Evolutionary conservation across 2,797 vertebrate species (phyloP).

Genomic region (Micropoecilia bifurca): DNA sequence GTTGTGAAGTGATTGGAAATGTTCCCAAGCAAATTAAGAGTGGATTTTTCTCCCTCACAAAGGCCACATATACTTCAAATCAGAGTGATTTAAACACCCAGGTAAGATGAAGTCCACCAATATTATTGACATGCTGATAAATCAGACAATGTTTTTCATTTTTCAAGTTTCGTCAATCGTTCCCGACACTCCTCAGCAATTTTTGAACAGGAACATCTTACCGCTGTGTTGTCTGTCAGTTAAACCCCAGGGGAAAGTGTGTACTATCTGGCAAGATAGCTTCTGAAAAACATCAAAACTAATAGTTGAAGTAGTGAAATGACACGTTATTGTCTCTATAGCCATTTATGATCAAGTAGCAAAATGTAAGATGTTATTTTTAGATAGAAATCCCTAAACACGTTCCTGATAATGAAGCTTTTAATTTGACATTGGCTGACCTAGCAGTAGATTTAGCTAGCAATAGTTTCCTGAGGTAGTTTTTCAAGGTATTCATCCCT

Average conservation of each 20-base stretch:
- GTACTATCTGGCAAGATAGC: not conserved
- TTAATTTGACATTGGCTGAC: not conserved
- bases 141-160: not conserved
- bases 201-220: not conserved
- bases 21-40: constrained; percentile 25
- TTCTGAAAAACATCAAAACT: not conserved
- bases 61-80: constrained; percentile 32
- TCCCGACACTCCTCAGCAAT: not conserved
- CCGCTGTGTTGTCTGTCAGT: not conserved
- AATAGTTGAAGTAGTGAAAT: not conserved
- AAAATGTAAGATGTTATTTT: not conserved
- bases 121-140: not conserved
- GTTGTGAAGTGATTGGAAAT: constrained; percentile 28
- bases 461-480: not conserved
- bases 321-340: not conserved
- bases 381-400: not conserved
- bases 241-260: not conserved
- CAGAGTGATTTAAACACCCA: not conserved
- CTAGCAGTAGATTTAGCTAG: not conserved
- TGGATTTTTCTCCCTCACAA: constrained; percentile 27
- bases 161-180: not conserved
- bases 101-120: constrained; percentile 8
- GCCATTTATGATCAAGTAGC: not conserved
- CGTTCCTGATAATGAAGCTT: not conserved
- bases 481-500: not conserved